Conservation (phyloP, 2,888 invertebrate species). For the Xylota sylvarum region DNA sequence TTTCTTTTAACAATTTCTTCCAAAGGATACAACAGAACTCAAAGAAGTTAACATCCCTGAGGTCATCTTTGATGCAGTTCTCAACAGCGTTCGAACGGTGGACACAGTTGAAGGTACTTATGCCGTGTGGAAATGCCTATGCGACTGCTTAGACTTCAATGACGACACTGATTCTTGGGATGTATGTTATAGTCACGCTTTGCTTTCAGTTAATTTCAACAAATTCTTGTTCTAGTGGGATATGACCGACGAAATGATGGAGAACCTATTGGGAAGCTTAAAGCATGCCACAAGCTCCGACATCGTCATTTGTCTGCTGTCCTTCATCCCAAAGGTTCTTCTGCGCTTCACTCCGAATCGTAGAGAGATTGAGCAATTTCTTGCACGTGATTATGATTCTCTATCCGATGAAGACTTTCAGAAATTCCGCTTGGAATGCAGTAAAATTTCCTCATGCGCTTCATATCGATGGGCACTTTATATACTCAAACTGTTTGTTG, state of each 20-base stretch:
- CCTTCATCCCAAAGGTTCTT: conserved; percentile 80
- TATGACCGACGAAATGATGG: conserved; percentile 82
- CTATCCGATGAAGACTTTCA: conserved; percentile 44
- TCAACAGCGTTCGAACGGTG: conserved; percentile 80
- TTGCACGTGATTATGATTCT: conserved; percentile 66
- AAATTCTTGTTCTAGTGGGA: conserved; percentile 81
- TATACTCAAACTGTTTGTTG: conserved; percentile 81
- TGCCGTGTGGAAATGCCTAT: conserved; percentile 81
- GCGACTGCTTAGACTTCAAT: conserved; percentile 81
- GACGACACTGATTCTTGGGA: conserved; percentile 78
- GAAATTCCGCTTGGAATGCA: conserved; percentile 69
- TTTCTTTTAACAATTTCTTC: background rate
- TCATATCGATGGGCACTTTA: conserved; percentile 83
- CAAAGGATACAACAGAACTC: conserved; percentile 79
- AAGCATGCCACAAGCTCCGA: conserved; percentile 79
- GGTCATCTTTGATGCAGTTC: conserved; percentile 82
- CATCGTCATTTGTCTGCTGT: conserved; percentile 79
- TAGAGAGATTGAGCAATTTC: conserved; percentile 77
- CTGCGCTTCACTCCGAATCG: conserved; percentile 80
- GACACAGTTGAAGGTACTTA: conserved; percentile 78
- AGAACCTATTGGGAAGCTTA: conserved; percentile 80
- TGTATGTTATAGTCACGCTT: conserved; percentile 73
- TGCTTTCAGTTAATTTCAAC: background rate
- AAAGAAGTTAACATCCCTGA: conserved; percentile 81
- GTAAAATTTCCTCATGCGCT: conserved; percentile 76